Evolutionary conservation across 2,797 vertebrate species (phyloP).

Genomic region (Spondyliosoma cantharus): DNA sequence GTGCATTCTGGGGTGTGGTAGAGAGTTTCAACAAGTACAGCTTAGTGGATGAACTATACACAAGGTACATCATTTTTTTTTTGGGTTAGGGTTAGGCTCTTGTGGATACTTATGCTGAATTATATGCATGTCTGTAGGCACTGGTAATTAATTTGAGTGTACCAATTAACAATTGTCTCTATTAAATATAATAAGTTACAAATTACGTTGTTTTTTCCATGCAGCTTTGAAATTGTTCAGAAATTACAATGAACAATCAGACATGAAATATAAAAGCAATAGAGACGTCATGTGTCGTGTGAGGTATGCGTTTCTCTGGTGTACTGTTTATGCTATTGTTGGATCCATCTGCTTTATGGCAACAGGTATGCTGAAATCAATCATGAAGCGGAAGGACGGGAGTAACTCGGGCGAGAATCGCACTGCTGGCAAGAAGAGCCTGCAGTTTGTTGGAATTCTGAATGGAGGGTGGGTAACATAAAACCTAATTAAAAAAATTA

Average conservation of each 20-base stretch:
- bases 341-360: constrained; percentile 31
- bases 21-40: background rate
- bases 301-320: background rate
- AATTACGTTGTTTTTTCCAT: background rate
- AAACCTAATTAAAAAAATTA: constrained; percentile 47
- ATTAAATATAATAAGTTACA: background rate
- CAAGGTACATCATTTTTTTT: background rate
- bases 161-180: background rate
- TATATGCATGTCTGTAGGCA: background rate
- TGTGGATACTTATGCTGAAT: background rate
- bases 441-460: constrained; percentile 96
- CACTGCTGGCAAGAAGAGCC: constrained; percentile 89
- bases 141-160: background rate
- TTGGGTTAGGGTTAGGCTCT: too few relatives aligned
- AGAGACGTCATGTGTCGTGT: background rate
- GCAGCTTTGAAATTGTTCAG: constrained; percentile 2
- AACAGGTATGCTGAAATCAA: constrained; percentile 92
- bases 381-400: constrained; percentile 95
- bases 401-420: constrained; percentile 74
- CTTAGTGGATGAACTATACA: background rate
- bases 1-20: background rate
- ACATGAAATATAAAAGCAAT: background rate
- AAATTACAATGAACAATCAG: background rate
- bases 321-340: constrained; percentile 17
- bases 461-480: constrained; percentile 91